Evolutionary conservation across 2,797 vertebrate genomes (phyloP).

Genomic region (Onychomys leucogaster): DNA sequence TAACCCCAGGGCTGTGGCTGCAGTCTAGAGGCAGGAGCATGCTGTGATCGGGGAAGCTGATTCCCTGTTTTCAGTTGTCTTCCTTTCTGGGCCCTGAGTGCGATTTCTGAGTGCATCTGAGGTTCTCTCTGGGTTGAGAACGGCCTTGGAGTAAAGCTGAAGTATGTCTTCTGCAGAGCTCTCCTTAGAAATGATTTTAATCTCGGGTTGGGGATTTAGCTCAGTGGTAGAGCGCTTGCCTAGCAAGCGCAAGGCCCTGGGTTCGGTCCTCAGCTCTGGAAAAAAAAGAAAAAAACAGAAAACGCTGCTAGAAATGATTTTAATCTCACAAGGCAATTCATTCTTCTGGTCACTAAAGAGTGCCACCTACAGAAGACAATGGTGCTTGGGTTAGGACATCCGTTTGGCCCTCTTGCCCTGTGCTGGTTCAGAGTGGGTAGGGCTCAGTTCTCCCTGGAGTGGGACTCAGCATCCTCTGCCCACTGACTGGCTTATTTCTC

Average conservation of each 20-base stretch:
- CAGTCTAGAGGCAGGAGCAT: accelerated
- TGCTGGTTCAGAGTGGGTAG: accelerated
- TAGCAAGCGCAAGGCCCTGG: no score
- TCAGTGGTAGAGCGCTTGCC: no score
- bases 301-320: no score
- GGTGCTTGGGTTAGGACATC: accelerated
- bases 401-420: neutral
- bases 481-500: slow-evolving; percentile 80
- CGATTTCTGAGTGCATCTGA: neutral
- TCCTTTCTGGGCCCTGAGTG: neutral
- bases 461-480: neutral
- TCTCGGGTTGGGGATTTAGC: no score
- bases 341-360: accelerated
- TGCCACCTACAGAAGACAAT: neutral
- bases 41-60: neutral
- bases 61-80: neutral
- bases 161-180: neutral
- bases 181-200: neutral
- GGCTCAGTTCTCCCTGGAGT: neutral
- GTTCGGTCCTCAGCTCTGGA: no score
- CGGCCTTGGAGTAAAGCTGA: neutral
- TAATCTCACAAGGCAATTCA: neutral
- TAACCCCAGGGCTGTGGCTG: neutral
- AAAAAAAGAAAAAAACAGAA: no score
- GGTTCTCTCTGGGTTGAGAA: no score